phyloP scores from a whole-genome alignment of 2,888 invertebrate genomes.

The Coecobrya sp. region DNA sequence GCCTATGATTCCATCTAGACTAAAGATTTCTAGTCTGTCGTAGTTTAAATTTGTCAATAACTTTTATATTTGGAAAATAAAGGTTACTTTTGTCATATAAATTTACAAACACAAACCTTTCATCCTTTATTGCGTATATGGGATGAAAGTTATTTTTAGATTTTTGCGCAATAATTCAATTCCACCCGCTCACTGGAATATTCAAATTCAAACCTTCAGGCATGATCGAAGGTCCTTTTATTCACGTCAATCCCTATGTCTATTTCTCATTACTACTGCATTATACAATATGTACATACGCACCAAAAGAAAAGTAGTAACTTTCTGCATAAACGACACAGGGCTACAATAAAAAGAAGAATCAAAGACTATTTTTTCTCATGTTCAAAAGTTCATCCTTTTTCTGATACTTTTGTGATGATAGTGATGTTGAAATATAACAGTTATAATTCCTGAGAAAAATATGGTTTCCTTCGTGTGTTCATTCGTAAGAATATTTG shows the following conservation, averaged over 20 bases:
- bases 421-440: background rate
- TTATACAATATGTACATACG: too few relatives aligned
- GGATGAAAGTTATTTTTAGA: background rate
- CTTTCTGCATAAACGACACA: background rate
- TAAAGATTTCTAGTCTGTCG: too few relatives aligned
- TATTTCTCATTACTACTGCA: background rate
- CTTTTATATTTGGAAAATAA: too few relatives aligned
- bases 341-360: background rate
- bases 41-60: too few relatives aligned
- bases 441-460: background rate
- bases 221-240: background rate
- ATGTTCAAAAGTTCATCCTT: constrained; percentile 49
- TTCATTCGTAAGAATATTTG: background rate
- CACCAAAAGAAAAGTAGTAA: too few relatives aligned
- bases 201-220: background rate
- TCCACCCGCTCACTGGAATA: background rate
- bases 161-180: constrained; percentile 5
- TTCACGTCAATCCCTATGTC: background rate
- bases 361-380: background rate
- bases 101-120: too few relatives aligned
- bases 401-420: constrained; percentile 46
- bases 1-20: too few relatives aligned
- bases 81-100: too few relatives aligned
- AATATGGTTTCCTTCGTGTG: background rate
- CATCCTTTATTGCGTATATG: too few relatives aligned